Evolutionary conservation across 2,888 invertebrate species (phyloP).

Genomic region (Acanthopleura granulata): DNA sequence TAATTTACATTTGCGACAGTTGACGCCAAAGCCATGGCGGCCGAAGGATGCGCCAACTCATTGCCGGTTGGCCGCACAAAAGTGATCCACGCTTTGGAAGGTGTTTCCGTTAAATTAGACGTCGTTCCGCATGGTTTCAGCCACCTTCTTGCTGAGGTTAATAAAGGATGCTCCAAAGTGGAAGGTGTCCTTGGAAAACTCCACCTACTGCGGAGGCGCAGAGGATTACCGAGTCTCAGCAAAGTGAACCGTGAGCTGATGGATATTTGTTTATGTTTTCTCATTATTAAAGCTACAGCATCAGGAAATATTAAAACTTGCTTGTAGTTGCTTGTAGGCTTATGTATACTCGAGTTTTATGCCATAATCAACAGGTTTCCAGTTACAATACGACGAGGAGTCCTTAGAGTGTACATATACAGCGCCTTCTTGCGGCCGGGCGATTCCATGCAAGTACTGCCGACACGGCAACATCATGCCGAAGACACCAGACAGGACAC

Average conservation of each 20-base stretch:
- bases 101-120: neutral
- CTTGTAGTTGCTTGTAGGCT: no score
- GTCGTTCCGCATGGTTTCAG: neutral
- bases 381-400: no score
- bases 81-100: neutral
- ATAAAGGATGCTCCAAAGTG: neutral
- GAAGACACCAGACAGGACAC: no score
- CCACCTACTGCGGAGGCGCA: conserved; percentile 4
- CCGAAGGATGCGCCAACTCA: neutral
- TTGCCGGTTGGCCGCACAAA: neutral
- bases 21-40: conserved; percentile 8
- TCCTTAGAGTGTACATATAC: no score
- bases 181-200: neutral
- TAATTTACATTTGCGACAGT: neutral
- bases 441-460: no score
- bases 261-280: no score
- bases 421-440: no score
- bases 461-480: no score
- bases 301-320: no score
- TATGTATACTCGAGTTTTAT: no score
- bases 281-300: no score
- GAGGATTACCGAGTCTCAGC: conserved; percentile 4
- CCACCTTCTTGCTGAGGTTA: neutral
- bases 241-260: neutral
- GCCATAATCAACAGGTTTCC: no score